A percentile compares a stretch with the other conserved stretches of the same genome.
Evolutionary conservation across 1,140 invertebrate species (phyloP).

Genomic region (Rhagoletis zephyria): DNA sequence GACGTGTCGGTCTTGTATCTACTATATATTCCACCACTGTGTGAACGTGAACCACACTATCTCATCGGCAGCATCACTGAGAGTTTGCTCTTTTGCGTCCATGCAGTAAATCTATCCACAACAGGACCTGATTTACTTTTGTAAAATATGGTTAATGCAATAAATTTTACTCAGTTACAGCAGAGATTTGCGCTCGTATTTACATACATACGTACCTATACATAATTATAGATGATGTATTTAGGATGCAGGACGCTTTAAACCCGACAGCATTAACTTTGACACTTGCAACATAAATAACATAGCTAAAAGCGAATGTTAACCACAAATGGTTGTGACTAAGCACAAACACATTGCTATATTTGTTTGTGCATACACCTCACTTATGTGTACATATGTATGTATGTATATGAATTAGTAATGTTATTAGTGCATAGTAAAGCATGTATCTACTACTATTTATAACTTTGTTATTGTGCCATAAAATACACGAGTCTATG

Average conservation of each 20-base stretch:
- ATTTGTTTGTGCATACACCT: background rate
- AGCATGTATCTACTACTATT: background rate
- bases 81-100: slow-evolving; percentile 18
- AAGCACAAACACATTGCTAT: background rate
- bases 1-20: too few species aligned
- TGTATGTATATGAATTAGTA: background rate
- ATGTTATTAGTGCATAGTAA: background rate
- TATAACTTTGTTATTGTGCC: slow-evolving; percentile 12
- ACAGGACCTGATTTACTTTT: slow-evolving; percentile 38
- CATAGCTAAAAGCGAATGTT: background rate
- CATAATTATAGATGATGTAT: background rate
- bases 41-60: too few species aligned
- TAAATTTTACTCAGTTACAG: slow-evolving; percentile 30
- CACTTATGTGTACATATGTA: too few species aligned
- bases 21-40: too few species aligned
- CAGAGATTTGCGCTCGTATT: background rate
- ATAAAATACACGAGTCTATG: slow-evolving; percentile 27
- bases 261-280: background rate
- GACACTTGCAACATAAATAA: slow-evolving; percentile 27
- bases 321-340: background rate
- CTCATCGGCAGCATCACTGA: background rate
- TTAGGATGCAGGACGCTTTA: background rate
- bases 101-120: slow-evolving; percentile 49
- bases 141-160: slow-evolving; percentile 29
- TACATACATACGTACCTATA: background rate